Evolutionary conservation across 2,113 vertebrate genomes (phyloP).

Genomic region (Oncorhynchus tshawytscha): DNA sequence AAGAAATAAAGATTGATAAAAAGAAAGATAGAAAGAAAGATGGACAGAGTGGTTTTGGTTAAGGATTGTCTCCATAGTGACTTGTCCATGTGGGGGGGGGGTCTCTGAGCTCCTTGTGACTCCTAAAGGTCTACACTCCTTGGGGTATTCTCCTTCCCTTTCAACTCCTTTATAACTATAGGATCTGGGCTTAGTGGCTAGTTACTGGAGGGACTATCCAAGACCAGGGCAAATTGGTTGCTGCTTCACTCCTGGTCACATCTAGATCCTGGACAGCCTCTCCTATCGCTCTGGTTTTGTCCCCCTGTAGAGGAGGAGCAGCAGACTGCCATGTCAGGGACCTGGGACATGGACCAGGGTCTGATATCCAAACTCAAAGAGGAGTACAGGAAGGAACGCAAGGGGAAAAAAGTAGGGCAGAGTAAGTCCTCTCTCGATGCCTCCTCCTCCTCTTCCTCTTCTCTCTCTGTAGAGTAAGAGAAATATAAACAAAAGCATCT

Average conservation of each 20-base stretch:
- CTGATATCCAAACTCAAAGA: constrained; percentile 99
- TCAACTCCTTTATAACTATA: no score
- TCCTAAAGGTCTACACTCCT: neutral
- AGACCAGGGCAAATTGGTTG: no score
- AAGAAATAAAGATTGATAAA: no score
- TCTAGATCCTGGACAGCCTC: constrained; percentile 68
- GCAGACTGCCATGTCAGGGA: constrained; percentile 91
- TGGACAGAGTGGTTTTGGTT: no score
- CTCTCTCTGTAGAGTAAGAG: neutral
- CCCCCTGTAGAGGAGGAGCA: constrained; percentile 98
- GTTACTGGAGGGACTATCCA: no score
- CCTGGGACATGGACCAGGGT: constrained; percentile 99
- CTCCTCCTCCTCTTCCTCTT: constrained; percentile 8
- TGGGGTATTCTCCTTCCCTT: neutral
- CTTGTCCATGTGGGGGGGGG: neutral
- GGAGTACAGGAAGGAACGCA: constrained; percentile 99
- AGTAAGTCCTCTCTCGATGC: constrained; percentile 89
- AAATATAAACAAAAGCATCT: constrained; percentile 17
- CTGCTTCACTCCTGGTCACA: neutral
- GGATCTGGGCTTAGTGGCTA: no score
- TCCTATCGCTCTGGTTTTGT: constrained; percentile 74
- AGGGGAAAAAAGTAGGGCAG: constrained; percentile 99
- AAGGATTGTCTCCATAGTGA: no score
- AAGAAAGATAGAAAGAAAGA: no score
- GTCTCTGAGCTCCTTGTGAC: neutral